Percentiles rank a stretch among this genome's conserved stretches.
Conservation (phyloP, 2,888 invertebrate genomes). For the Melieria picta region DNA sequence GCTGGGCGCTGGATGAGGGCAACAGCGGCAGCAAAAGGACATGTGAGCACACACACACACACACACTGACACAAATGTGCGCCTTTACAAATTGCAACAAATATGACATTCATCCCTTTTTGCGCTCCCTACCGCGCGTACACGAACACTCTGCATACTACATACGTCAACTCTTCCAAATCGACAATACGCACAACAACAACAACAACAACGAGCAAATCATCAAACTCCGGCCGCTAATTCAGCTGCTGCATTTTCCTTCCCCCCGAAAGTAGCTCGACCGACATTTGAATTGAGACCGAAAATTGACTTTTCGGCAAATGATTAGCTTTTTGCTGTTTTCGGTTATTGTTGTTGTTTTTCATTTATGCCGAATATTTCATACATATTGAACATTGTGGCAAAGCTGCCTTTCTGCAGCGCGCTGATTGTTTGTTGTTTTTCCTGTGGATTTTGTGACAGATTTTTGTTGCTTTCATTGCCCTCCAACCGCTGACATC, state of each 20-base stretch:
- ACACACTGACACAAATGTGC: constrained; percentile 7
- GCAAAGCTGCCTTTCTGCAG: no score
- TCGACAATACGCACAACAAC: constrained; percentile 38
- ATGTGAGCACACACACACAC: not conserved
- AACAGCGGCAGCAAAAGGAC: constrained; percentile 17
- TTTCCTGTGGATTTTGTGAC: no score
- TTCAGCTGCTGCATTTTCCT: not conserved
- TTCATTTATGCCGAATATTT: no score
- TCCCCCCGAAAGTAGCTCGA: constrained; percentile 31
- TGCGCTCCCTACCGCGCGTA: constrained; percentile 32
- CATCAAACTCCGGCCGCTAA: constrained; percentile 4
- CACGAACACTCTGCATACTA: constrained; percentile 41
- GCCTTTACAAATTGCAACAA: constrained; percentile 46
- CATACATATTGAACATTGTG: no score
- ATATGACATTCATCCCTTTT: constrained; percentile 48
- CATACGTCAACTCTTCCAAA: constrained; percentile 31
- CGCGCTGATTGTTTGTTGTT: no score
- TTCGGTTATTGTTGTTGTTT: constrained; percentile 8
- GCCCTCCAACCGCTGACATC: no score
- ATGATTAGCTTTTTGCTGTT: constrained; percentile 57
- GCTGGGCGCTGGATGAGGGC: constrained; percentile 1
- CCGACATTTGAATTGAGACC: constrained; percentile 43
- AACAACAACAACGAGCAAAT: constrained; percentile 15
- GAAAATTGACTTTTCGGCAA: constrained; percentile 59
- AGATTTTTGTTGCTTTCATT: no score